phyloP scores from a whole-genome alignment of 30 jellyfish, hydroid and myxozoan genomes.

The Cassiopea andromeda region DNA sequence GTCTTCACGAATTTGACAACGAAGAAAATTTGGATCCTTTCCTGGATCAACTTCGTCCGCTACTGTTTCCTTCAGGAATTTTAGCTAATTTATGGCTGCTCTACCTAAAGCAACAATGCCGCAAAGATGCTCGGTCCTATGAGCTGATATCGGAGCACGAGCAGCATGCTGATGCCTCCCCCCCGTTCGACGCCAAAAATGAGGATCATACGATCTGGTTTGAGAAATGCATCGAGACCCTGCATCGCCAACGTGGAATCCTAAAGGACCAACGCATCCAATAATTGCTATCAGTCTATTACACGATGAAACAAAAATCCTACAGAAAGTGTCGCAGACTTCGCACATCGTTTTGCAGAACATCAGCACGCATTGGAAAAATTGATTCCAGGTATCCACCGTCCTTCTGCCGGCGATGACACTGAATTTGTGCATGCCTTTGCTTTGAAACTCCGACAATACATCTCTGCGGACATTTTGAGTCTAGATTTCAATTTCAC shows the following conservation, averaged over 20 bases:
- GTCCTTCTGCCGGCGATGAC: neutral
- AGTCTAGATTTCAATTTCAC: slow-evolving; percentile 7
- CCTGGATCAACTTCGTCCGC: slow-evolving; percentile 27
- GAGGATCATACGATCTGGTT: neutral
- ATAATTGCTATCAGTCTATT: slow-evolving; percentile 2
- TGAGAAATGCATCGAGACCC: slow-evolving; percentile 9
- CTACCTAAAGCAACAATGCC: slow-evolving; percentile 43
- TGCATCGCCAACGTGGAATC: slow-evolving; percentile 22
- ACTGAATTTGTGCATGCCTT: slow-evolving; percentile 22
- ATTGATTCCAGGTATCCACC: slow-evolving; percentile 22
- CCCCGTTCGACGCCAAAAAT: neutral
- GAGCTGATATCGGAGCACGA: slow-evolving; percentile 23
- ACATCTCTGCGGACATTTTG: neutral
- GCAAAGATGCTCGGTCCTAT: slow-evolving; percentile 23
- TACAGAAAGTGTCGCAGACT: slow-evolving; percentile 15
- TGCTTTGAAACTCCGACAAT: slow-evolving; percentile 21
- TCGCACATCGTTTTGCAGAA: slow-evolving; percentile 32
- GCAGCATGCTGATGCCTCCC: neutral
- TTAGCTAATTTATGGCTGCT: slow-evolving; percentile 13
- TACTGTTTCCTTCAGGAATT: slow-evolving; percentile 16
- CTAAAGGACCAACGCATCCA: slow-evolving; percentile 28
- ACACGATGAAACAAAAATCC: slow-evolving; percentile 22
- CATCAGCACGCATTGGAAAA: slow-evolving; percentile 26
- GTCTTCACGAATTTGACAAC: slow-evolving; percentile 16
- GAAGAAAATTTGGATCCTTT: slow-evolving; percentile 8